These are phyloP conservation scores for Saccopteryx bilineata DNA, from an alignment of 2,113 vertebrate species.

Conservation along the genomic window DNA sequence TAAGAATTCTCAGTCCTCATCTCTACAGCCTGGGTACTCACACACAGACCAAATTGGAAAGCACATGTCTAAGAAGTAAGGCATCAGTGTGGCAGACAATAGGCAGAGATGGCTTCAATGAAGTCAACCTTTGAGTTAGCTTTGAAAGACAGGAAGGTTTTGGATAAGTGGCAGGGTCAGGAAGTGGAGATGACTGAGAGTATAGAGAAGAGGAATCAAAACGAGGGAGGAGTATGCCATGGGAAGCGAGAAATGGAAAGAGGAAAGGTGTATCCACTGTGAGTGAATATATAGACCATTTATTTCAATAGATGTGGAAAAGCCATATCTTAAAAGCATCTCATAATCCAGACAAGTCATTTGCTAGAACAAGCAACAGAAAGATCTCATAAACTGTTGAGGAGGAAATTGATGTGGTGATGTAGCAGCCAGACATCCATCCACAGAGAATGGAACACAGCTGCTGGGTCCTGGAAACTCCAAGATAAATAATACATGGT, in stretches of 20 bases:
- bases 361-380: neutral
- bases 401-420: neutral
- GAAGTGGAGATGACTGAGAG: neutral
- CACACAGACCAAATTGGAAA: neutral
- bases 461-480: neutral
- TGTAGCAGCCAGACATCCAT: fast-evolving
- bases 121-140: neutral
- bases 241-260: neutral
- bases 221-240: fast-evolving
- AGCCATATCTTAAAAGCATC: neutral
- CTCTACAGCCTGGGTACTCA: neutral
- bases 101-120: neutral
- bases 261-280: neutral
- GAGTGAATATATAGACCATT: fast-evolving
- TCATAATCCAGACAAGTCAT: neutral
- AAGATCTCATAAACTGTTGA: neutral
- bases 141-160: neutral
- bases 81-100: fast-evolving
- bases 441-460: neutral
- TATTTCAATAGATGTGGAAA: neutral
- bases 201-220: neutral
- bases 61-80: neutral
- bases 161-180: neutral
- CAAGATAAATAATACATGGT: fast-evolving
- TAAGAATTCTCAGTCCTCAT: neutral